Percentiles rank a stretch among this genome's conserved stretches.
These are phyloP conservation scores for Pachycephala philippinensis DNA, from an alignment of 2,113 vertebrate genomes.

Conservation along the genomic window DNA sequence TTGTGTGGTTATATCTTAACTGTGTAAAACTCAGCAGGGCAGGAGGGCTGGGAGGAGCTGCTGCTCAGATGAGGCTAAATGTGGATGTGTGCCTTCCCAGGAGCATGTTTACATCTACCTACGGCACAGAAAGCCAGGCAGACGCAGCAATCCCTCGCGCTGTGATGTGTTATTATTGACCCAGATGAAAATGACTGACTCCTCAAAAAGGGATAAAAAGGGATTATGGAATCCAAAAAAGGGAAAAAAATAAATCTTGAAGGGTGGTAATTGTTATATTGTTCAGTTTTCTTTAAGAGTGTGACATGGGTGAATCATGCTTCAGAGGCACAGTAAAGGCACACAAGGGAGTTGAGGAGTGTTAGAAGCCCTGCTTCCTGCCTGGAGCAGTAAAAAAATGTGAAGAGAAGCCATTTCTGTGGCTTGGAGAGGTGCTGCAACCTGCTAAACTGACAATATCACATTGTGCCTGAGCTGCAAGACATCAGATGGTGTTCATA, in stretches of 20 bases:
- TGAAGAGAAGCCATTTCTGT: neutral
- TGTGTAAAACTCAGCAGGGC: neutral
- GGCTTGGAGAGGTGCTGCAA: neutral
- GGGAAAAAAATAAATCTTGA: neutral
- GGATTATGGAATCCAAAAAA: neutral
- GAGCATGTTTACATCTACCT: neutral
- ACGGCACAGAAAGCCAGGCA: neutral
- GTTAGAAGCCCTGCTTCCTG: neutral
- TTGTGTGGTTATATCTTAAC: neutral
- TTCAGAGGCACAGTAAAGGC: neutral
- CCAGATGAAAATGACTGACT: neutral
- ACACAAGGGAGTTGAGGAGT: neutral
- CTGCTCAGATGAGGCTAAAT: neutral
- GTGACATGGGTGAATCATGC: neutral
- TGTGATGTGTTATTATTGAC: neutral
- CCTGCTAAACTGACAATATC: neutral
- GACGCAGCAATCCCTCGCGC: fast-evolving
- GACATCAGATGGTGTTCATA: neutral
- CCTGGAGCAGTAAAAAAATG: neutral
- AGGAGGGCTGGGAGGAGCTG: neutral
- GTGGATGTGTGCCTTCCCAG: neutral
- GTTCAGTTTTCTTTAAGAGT: neutral
- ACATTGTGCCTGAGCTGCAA: neutral
- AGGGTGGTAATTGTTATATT: neutral
- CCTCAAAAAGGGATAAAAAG: neutral